A percentile compares a stretch with the other conserved stretches of the same genome.
phyloP scores from a whole-genome alignment of 2,888 invertebrate species.

The Rhaphigaster nebulosa region DNA sequence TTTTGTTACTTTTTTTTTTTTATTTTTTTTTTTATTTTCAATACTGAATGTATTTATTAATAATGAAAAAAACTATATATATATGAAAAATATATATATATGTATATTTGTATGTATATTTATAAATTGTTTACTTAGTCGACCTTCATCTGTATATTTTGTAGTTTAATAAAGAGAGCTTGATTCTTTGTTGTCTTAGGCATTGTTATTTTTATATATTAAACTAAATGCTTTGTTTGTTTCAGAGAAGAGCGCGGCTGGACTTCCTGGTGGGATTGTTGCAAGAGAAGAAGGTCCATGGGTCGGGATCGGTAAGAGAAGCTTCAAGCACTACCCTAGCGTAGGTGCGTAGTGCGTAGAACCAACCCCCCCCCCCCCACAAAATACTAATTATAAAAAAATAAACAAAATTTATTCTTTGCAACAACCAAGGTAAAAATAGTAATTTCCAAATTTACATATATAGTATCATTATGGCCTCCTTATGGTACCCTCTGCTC shows the following conservation, averaged over 20 bases:
- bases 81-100: too few relatives aligned
- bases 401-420: neutral
- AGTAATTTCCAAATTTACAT: neutral
- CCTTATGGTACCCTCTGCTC: neutral
- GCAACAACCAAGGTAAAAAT: slow-evolving; percentile 1
- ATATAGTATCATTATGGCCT: neutral
- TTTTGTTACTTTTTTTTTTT: too few relatives aligned
- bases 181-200: too few relatives aligned
- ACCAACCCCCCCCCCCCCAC: neutral
- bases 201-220: too few relatives aligned
- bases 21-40: too few relatives aligned
- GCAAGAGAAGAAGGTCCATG: slow-evolving; percentile 66
- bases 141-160: too few relatives aligned
- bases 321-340: slow-evolving; percentile 67
- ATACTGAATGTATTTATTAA: too few relatives aligned
- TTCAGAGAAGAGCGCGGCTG: slow-evolving; percentile 48
- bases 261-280: neutral
- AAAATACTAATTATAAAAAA: neutral
- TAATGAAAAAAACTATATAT: too few relatives aligned
- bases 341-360: slow-evolving; percentile 66
- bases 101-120: too few relatives aligned
- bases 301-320: slow-evolving; percentile 65
- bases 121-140: too few relatives aligned
- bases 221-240: neutral
- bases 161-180: too few relatives aligned